Percentiles rank a stretch among this genome's conserved stretches.
These are phyloP conservation scores for Athalia circularis DNA, from an alignment of 2,888 invertebrate genomes.

Conservation along the genomic window DNA sequence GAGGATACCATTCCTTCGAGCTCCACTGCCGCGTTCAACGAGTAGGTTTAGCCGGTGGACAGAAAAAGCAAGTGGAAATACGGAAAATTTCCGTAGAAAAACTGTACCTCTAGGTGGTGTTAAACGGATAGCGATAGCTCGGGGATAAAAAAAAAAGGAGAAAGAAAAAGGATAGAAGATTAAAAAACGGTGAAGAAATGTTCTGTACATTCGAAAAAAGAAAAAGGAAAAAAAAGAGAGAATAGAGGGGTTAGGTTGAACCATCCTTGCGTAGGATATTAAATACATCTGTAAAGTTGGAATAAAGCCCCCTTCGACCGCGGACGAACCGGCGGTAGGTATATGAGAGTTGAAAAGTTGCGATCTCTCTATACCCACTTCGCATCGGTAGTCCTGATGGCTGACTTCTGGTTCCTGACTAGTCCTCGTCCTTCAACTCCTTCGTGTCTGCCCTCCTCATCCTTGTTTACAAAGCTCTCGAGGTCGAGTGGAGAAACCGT, in stretches of 20 bases:
- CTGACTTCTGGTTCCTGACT: too few species aligned
- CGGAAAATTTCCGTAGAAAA: too few species aligned
- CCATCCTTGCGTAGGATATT: constrained; percentile 36
- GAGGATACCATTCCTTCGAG: neutral
- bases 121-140: too few species aligned
- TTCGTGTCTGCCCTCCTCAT: constrained; percentile 7
- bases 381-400: neutral
- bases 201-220: neutral
- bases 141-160: too few species aligned
- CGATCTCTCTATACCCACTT: constrained; percentile 16
- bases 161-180: too few species aligned
- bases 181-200: neutral
- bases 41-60: neutral
- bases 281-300: constrained; percentile 41
- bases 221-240: constrained; percentile 4
- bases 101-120: too few species aligned
- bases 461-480: constrained; percentile 38
- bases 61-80: neutral
- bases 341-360: constrained; percentile 31
- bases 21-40: neutral
- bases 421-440: neutral
- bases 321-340: neutral
- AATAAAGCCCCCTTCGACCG: constrained; percentile 19
- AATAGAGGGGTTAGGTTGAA: constrained; percentile 3
- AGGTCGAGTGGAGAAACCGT: constrained; percentile 27